These are phyloP conservation scores for Phaonia tiefii DNA, from an alignment of 2,888 invertebrate genomes.

Conservation along the genomic window DNA sequence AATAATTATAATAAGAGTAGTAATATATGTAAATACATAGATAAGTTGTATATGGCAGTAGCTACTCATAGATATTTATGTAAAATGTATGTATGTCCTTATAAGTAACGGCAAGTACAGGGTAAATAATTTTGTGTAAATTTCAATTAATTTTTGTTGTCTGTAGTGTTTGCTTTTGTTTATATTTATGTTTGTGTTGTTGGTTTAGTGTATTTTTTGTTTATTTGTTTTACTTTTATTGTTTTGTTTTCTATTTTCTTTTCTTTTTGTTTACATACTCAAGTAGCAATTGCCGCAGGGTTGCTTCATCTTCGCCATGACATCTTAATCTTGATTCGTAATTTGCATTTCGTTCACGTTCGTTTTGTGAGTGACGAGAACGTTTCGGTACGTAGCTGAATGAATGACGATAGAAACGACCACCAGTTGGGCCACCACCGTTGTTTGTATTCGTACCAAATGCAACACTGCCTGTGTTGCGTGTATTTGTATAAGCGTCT, in stretches of 20 bases:
- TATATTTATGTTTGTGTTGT: neutral
- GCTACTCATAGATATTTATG: neutral
- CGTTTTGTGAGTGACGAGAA: slow-evolving; percentile 77
- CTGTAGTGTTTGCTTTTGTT: too few species aligned
- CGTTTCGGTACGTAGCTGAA: slow-evolving; percentile 81
- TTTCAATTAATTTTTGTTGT: too few species aligned
- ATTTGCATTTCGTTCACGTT: slow-evolving; percentile 78
- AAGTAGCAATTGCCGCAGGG: slow-evolving; percentile 96
- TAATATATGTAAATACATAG: neutral
- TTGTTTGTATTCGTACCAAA: slow-evolving; percentile 76
- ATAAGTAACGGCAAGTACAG: too few species aligned
- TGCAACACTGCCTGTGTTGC: slow-evolving; percentile 78
- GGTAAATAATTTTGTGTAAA: too few species aligned
- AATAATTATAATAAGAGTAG: neutral
- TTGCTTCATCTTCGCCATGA: slow-evolving; percentile 91
- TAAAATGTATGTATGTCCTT: too few species aligned
- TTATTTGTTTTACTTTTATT: slow-evolving; percentile 16
- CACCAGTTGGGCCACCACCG: slow-evolving; percentile 64
- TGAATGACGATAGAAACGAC: slow-evolving; percentile 80
- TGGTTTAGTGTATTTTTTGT: slow-evolving; percentile 9
- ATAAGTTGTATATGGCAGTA: neutral
- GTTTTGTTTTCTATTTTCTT: slow-evolving; percentile 5
- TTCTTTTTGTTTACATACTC: slow-evolving; percentile 84
- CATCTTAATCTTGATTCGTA: slow-evolving; percentile 80
- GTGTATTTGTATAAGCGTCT: slow-evolving; percentile 71